Evolutionary conservation across 2,888 invertebrate species (phyloP).

Genomic region (Sturmia bella): DNA sequence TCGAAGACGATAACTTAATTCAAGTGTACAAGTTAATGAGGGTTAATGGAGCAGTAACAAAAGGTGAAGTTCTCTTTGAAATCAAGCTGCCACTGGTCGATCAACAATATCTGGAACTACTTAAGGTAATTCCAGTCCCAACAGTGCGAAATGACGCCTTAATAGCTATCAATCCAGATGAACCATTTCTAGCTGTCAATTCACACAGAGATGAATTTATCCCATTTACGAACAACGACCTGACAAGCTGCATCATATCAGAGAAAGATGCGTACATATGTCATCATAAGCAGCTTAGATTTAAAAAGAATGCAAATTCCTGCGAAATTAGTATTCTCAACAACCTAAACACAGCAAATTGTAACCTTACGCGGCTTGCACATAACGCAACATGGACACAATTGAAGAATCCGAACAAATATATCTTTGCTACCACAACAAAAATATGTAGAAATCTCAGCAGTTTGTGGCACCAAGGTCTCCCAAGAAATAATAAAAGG

Average conservation of each 20-base stretch:
- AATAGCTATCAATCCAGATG: neutral
- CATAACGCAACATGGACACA: slow-evolving; percentile 10
- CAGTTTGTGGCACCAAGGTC: neutral
- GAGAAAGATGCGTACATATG: neutral
- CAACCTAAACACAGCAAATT: slow-evolving; percentile 14
- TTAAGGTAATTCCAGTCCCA: neutral
- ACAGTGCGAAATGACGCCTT: neutral
- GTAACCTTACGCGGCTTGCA: slow-evolving; percentile 6
- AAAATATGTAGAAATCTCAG: neutral
- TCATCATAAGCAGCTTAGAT: neutral
- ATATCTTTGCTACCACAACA: slow-evolving; percentile 7
- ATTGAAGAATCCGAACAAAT: slow-evolving; percentile 11
- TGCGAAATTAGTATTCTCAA: too few relatives aligned
- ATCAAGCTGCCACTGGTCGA: slow-evolving; percentile 3
- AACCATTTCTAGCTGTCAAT: neutral
- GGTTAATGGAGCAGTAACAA: slow-evolving; percentile 4
- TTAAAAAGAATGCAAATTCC: too few relatives aligned
- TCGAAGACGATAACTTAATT: slow-evolving; percentile 1
- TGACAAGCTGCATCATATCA: slow-evolving; percentile 1
- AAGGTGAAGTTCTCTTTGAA: neutral
- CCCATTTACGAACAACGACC: neutral
- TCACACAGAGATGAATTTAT: slow-evolving; percentile 4
- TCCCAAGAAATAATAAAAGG: neutral
- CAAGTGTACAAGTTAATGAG: slow-evolving; percentile 1
- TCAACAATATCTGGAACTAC: slow-evolving; percentile 6